Base-by-base conservation (phyloP, 1,140 invertebrate species). In the Sitodiplosis mosellana region DNA sequence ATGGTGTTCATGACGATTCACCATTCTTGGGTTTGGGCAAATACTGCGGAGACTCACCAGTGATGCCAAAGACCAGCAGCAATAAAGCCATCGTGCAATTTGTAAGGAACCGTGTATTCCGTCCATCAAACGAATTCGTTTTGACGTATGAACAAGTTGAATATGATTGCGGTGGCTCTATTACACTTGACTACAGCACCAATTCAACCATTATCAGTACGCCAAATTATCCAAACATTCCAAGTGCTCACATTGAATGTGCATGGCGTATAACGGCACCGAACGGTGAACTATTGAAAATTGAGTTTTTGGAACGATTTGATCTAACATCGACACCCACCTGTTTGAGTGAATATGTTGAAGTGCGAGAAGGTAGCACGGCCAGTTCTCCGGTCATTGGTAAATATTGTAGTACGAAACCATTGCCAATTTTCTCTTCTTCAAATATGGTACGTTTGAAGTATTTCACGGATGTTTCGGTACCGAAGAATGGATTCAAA, bases 151-250 rank as follows among this genome's bases (percentile, higher is more conserved):
- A 69, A 58, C 78, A 81, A 64, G 54, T 71, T 34, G 69, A 69
- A 36, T 45, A 64, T 2, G 65, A 70, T 19, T 88, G 85, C 61
- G 82, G 81, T 7, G 71, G 72, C 4, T 64, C 67, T n/a, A 6
- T 67, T 71, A 18, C 54, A 53, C 10, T 55, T 80, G 36, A 58
- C 18, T 43, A 53, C 17, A 54, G 57, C 6, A 57, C 69, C 10
- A 62, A 63, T 21, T 63, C 62, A 48, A 66, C 67, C 49, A 58
- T 69, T 34, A 76, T 84, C 36, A 64, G 54, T 18, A 76, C 84
- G 0, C 86, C 86, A 1, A 82, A 83, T 56, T 89, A 82, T 65
- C 87, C 87, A 2, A 75, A 78, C 49, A 70, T 81, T 12, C 83
- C 87, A 2, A 61, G 71, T 43, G 75, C 82, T n/a, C 76, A 80